Evolutionary conservation across 2,797 vertebrate species (phyloP), one percentile per base, ranked within the genome.

Genomic region (Oophaga sylvatica): DNA sequence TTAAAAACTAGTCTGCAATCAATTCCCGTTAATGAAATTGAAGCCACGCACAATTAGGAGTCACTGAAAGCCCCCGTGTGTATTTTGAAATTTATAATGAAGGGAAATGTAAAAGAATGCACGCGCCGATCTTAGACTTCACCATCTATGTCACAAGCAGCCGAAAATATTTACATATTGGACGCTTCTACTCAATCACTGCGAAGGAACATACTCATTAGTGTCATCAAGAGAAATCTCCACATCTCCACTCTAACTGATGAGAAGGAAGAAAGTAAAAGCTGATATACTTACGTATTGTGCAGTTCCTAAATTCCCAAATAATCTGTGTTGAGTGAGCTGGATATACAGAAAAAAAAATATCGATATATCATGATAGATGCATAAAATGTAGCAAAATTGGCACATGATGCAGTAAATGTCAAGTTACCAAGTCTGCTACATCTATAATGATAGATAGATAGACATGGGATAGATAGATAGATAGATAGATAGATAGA

Each of bases 11-110:
- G 7, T 59, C 91, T 90, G 84, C 67, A 92, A 90, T 92, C 86
- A 92, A 91, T 92, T 94, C 89, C 5, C 56, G 89, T 91, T 94
- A 91, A 93, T 91, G 88, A 93, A 93, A 93, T 92, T 92, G 93
- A 93, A 93, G 45, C 82, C 75, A 70, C 76, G 59, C 31, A 87
- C 4, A 90, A 90, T 90, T 80, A 91, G 81, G 84, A 53, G 62
- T 91, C 67, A 91, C 16, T 60, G 81, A 89, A 85, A 87, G 63
- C 87, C 65, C 48, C 92, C 90, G 92, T 87, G 62, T 89, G 85
- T 41, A 91, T 87, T 70, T 65, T 1, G 26, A 87, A 91, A 92
- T 91, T 91, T 82, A 75, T 91, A 92, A 91, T 89, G 57, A 78
- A 87, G 87, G 76, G 26, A 90, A 90, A 29, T 86, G 41, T 86